Evolutionary conservation across 2,888 invertebrate species (phyloP).

Genomic region (Seladonia tumulorum): DNA sequence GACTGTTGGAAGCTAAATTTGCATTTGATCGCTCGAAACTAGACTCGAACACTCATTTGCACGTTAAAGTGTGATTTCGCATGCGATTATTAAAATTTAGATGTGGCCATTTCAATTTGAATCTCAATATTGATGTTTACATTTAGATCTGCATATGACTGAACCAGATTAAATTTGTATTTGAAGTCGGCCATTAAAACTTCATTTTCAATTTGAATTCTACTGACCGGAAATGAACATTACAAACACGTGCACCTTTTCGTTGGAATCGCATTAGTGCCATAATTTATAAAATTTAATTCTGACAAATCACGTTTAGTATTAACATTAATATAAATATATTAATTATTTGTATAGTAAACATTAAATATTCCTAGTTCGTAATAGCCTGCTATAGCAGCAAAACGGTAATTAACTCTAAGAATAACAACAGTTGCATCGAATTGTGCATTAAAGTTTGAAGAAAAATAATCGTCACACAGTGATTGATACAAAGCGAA

Average conservation of each 20-base stretch:
- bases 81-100: neutral
- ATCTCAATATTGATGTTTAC: neutral
- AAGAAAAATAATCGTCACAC: neutral
- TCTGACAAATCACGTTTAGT: neutral
- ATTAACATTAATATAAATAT: neutral
- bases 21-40: neutral
- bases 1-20: neutral
- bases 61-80: neutral
- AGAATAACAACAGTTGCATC: neutral
- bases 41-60: neutral
- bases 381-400: neutral
- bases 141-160: neutral
- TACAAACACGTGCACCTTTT: neutral
- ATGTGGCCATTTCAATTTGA: neutral
- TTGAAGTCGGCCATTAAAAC: neutral
- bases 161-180: neutral
- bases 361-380: neutral
- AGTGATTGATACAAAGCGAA: neutral
- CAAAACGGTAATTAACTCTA: neutral
- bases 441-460: neutral
- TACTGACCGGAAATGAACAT: neutral
- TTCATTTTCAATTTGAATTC: neutral
- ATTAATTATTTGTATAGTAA: too few relatives aligned
- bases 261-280: too few relatives aligned
- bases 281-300: too few relatives aligned